These are phyloP conservation scores for Sepioteuthis lessoniana DNA, from an alignment of 2,888 invertebrate species.

Conservation along the genomic window DNA sequence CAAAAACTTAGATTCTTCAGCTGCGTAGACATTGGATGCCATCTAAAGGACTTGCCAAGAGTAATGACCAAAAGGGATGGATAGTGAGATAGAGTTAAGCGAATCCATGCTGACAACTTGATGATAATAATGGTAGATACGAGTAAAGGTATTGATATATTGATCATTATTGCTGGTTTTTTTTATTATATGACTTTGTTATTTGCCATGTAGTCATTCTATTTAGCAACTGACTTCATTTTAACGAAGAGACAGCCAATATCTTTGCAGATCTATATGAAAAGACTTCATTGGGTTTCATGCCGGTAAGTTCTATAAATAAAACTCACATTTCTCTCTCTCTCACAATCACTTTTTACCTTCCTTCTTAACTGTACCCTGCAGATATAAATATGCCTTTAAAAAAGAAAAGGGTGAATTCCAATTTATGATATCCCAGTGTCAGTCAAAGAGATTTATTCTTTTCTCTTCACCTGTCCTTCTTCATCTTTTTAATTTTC, in stretches of 20 bases:
- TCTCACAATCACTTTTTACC: not conserved
- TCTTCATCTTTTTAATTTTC: not conserved
- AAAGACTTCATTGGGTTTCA: not conserved
- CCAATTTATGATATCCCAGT: not conserved
- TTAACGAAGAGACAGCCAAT: not conserved
- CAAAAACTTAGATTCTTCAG: no score
- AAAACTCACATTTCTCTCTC: not conserved
- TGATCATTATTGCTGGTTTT: not conserved
- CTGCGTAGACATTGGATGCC: no score
- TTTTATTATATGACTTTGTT: not conserved
- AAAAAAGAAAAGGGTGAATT: not conserved
- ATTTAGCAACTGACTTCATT: not conserved
- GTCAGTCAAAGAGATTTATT: not conserved
- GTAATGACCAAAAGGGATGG: no score
- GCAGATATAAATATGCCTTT: not conserved
- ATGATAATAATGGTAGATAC: no score
- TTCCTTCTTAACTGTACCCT: not conserved
- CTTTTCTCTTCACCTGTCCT: not conserved
- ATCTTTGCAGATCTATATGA: not conserved
- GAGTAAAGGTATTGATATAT: no score
- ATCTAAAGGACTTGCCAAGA: no score
- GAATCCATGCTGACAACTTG: no score
- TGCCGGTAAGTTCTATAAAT: conserved; percentile 33
- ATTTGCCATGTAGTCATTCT: not conserved
- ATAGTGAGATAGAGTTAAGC: no score